Percentiles rank a stretch among this genome's conserved stretches.
Evolutionary conservation across 2,888 invertebrate species (phyloP).

Genomic region (Piscicola geometra): DNA sequence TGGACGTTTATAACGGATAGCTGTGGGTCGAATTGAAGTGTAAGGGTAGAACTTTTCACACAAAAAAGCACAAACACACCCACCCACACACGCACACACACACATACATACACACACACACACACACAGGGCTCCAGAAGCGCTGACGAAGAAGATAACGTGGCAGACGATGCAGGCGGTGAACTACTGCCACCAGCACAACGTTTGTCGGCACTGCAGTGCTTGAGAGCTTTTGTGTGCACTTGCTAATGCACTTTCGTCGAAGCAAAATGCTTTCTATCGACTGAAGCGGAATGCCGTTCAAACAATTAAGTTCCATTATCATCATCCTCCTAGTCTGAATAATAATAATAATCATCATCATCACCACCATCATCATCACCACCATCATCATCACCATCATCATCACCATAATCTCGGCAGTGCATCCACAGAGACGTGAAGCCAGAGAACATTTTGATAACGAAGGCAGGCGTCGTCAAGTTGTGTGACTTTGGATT

Average conservation of each 20-base stretch:
- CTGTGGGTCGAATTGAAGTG: too few species aligned
- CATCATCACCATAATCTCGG: constrained; percentile 30
- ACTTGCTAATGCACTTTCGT: too few species aligned
- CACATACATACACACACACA: constrained; percentile 27
- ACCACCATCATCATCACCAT: constrained; percentile 30
- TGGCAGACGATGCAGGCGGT: constrained; percentile 94
- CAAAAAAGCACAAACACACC: constrained; percentile 1
- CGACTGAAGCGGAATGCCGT: too few species aligned
- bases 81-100: constrained; percentile 10
- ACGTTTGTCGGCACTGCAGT: too few species aligned
- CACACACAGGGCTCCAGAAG: constrained; percentile 66
- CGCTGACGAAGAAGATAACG: constrained; percentile 81
- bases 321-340: constrained; percentile 31
- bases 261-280: too few species aligned
- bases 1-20: background rate
- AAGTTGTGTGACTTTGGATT: constrained; percentile 98
- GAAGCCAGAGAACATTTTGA: constrained; percentile 95
- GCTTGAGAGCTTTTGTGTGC: too few species aligned
- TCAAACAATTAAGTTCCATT: too few species aligned
- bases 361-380: constrained; percentile 33
- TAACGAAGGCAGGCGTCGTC: constrained; percentile 85
- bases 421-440: constrained; percentile 90
- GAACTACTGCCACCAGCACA: constrained; percentile 91
- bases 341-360: constrained; percentile 32
- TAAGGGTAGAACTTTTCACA: too few species aligned